These are phyloP conservation scores for Lateolabrax maculatus DNA, from an alignment of 2,797 vertebrate genomes.

Conservation along the genomic window DNA sequence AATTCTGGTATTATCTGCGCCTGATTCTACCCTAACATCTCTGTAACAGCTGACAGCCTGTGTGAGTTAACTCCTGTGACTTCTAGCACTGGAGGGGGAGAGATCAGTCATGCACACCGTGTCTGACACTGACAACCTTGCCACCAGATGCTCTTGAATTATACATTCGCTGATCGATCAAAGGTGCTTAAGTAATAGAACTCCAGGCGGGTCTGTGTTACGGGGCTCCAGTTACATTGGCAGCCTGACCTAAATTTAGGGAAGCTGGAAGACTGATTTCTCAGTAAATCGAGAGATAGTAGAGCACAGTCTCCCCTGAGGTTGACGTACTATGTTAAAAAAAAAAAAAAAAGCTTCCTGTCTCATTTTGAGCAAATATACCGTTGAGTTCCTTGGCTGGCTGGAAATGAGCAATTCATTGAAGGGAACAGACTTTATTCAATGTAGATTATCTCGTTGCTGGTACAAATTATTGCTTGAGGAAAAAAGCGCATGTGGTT, in stretches of 20 bases:
- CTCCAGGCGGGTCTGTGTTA: slow-evolving; percentile 69
- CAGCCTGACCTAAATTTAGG: slow-evolving; percentile 82
- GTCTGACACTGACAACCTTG: slow-evolving; percentile 83
- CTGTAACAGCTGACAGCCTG: slow-evolving; percentile 60
- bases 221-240: slow-evolving; percentile 72
- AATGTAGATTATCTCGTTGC: slow-evolving; percentile 32
- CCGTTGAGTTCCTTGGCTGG: slow-evolving; percentile 13
- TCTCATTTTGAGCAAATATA: slow-evolving; percentile 63
- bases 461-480: slow-evolving; percentile 37
- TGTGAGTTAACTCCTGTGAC: slow-evolving; percentile 71
- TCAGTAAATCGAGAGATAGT: slow-evolving; percentile 71
- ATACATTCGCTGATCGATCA: slow-evolving; percentile 83
- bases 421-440: slow-evolving; percentile 35
- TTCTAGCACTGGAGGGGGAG: slow-evolving; percentile 48
- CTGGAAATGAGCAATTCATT: slow-evolving; percentile 42
- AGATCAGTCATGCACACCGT: slow-evolving; percentile 77
- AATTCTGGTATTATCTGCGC: slow-evolving; percentile 63
- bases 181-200: slow-evolving; percentile 85
- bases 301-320: slow-evolving; percentile 64
- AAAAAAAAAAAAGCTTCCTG: slow-evolving; percentile 41
- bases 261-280: slow-evolving; percentile 65
- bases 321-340: slow-evolving; percentile 32
- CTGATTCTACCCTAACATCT: slow-evolving; percentile 45
- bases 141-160: slow-evolving; percentile 84
- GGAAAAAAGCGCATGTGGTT: slow-evolving; percentile 9